Base-by-base conservation (phyloP, 1,140 invertebrate genomes). In the Bradynema listronoti region DNA sequence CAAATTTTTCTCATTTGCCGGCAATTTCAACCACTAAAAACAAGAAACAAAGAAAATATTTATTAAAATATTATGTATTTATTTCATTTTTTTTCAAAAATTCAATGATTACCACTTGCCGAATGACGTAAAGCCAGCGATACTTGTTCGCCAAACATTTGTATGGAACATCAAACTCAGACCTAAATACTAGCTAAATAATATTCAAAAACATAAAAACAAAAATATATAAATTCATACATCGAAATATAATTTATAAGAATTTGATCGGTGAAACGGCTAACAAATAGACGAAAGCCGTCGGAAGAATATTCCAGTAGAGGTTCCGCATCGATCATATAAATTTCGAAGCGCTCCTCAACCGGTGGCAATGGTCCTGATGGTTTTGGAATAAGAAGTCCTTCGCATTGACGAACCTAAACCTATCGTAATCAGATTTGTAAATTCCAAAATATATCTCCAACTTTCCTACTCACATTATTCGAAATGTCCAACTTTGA, bases 211-310 rank as follows among this genome's bases (percentile, higher is more conserved):
- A 11, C 11, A 39, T 11, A 39, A 39, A 11, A 39, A 39, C 19
- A 39, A 11, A 39, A 39, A 39, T 11, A 11, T 4, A 56, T 7
- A 56, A 55, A 22, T 16, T 29, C n/a, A 6, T 5, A 58, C 56
- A 57, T 58, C 16, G 25, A 33, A 25, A 58, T 29, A n/a, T 58
- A 58, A 34, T 57, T 29, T 24, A 58, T 27, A 16, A 58, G 25
- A 46, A 56, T 58, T 16, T 58, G 49, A 58, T 58, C 56, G 6
- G 56, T 58, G 49, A 55, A 58, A 19, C 56, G 47, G 50, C 50
- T 58, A n/a, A 56, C 56, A 30, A 58, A 58, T 11, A 42, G 4
- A 2, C 49, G 27, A 58, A 58, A 58, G 54, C 56, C 56, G 22
- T 25, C 49, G 24, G 47, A 32, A 56, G 56, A 46, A 27, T 22